Evolutionary conservation across 2,113 vertebrate species (phyloP), one percentile per base, ranked within the genome.

Genomic region (Opisthocomus hoazin): DNA sequence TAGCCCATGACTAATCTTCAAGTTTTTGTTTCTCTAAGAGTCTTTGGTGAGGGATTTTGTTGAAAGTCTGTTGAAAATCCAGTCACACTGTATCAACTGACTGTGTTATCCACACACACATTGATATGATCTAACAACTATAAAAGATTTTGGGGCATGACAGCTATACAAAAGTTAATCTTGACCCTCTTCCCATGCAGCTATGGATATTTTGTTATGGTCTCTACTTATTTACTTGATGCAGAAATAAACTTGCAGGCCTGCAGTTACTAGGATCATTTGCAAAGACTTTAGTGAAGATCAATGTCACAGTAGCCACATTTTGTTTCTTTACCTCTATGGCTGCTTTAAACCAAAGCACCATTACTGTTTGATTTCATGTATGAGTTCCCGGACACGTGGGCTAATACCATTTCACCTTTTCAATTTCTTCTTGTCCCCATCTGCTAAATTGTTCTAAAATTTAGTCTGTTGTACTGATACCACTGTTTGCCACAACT

Each of bases 1-100:
- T 95, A 92, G 77, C 65, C 95, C 95, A 87, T 92, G 87, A 92
- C 94, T 95, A 95, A 97, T 94, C 94, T 92, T 84, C 89, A 84
- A 89, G 86, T 94, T 96, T 95, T 92, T 95, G 89, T 96, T 97
- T 94, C 93, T 92, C 43, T 87, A 56, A 78, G 76, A 89, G 69
- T 54, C 84, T 94, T 97, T 89, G 51, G 69, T 34, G 30, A 92
- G 65, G 73, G 87, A 95, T 97, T 95, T 95, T 78, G 46, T 78
- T 89, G 77, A 87, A 94, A 94, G 87, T 91, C 91, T 95, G 69
- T 84, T 91, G 74, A 94, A 95, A 96, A 96, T 95, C 87, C 87
- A 91, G 89, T 93, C 91, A 95, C 94, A 94, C 84, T 94, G 48
- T 81, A 92, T 92, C 86, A 95, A 81, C 76, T 92, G 80, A 27